These are phyloP conservation scores for Zelleria hepariella DNA, from an alignment of 2,888 invertebrate species.

Conservation along the genomic window DNA sequence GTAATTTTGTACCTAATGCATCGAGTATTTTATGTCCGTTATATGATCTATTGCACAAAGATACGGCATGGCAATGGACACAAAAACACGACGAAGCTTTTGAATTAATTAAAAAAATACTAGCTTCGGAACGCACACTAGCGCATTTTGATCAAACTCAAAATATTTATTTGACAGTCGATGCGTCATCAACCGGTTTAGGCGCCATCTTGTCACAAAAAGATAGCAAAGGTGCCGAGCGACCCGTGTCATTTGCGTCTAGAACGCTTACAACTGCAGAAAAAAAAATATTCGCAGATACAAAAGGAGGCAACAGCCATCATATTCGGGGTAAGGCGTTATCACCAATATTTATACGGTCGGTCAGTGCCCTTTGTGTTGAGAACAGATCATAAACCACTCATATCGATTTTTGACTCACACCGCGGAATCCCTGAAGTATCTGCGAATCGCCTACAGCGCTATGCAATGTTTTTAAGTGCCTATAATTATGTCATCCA, in stretches of 20 bases:
- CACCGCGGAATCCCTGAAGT: constrained; percentile 12
- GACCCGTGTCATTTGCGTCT: constrained; percentile 13
- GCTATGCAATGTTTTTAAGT: constrained; percentile 20
- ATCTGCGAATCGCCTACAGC: too few relatives aligned
- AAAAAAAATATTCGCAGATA: constrained; percentile 11
- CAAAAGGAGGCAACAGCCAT: constrained; percentile 15
- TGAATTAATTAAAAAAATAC: not conserved
- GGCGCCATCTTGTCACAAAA: not conserved
- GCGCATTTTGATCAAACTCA: constrained; percentile 4
- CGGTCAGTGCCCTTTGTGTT: constrained; percentile 15
- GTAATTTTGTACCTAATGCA: not conserved
- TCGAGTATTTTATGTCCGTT: constrained; percentile 3
- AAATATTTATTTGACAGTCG: not conserved
- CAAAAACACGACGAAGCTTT: constrained; percentile 3
- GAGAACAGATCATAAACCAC: constrained; percentile 14
- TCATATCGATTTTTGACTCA: constrained; percentile 9
- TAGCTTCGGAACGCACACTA: not conserved
- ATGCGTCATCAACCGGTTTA: constrained; percentile 5
- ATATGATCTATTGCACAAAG: constrained; percentile 3
- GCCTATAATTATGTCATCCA: constrained; percentile 22
- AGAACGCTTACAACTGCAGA: constrained; percentile 17
- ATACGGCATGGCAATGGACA: constrained; percentile 1
- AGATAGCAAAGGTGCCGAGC: not conserved
- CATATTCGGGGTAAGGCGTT: constrained; percentile 12
- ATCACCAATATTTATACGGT: constrained; percentile 19